Evolutionary conservation across 2,113 vertebrate species (phyloP), one percentile per base, ranked within the genome.

Genomic region (Myiagra hebetior): DNA sequence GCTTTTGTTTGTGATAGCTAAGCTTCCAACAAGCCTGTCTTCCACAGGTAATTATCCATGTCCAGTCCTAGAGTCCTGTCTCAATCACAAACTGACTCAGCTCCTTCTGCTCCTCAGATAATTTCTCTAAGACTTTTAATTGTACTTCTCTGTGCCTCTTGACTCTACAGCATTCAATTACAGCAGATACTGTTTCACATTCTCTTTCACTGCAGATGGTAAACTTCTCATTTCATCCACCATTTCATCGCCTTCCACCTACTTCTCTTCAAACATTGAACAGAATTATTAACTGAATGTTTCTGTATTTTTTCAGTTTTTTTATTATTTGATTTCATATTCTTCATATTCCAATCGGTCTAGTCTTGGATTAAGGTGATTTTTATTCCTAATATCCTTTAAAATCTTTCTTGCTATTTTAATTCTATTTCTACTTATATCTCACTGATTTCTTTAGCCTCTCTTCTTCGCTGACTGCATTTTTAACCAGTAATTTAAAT

Each of bases 401-500:
- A 84, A 95, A 94, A 86, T 79, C 2, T 87, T 87, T 74, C 76
- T 59, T 70, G 39, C 10, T 56, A 50, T 81, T 93, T 95, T 92
- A 89, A 63, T 89, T 96, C 30, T 67, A 81, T 70, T 92, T 89
- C 76, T 81, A 53, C 60, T 81, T 74, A 28, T 24, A 87, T 56
- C 13, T 77, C 73, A 78, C 46, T 68, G 47, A 72, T 89, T 95
- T 70, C 55, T 84, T 77, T 52, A 77, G 67, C 72, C 86, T 79
- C 31, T 74, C 16, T 91, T 81, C 59, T 73, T 53, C 5, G 3
- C 33, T 75, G 22, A 44, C 72, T 68, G 44, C 30, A 91, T 87
- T 84, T 95, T 93, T 75, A 93, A 89, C 30, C 30, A 64, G 42
- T 23, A 92, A 87, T 93, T 96, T 95, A 93, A 91, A 91, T 93